Evolutionary conservation across 2,888 invertebrate genomes (phyloP).

Genomic region (Alviniconcha strummeri): DNA sequence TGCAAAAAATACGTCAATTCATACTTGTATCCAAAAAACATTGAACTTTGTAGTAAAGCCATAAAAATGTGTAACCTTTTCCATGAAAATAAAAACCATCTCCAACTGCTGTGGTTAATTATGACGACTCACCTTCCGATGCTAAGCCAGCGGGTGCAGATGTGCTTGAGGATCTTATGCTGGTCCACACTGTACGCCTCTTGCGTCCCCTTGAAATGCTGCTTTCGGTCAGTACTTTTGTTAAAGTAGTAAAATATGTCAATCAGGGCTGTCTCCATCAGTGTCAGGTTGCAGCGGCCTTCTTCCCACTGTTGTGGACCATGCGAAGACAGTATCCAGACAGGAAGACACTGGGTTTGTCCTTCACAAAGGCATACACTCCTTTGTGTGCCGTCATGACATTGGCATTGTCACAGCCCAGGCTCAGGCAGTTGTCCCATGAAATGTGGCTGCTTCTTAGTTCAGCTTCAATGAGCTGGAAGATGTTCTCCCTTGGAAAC

Average conservation of each 20-base stretch:
- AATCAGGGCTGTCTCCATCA: background rate
- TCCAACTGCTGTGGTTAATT: background rate
- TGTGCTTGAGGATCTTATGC: background rate
- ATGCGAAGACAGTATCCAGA: background rate
- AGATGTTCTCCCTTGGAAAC: background rate
- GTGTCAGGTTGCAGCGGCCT: background rate
- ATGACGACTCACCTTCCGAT: background rate
- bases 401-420: slow-evolving; percentile 46
- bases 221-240: too few relatives aligned
- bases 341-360: slow-evolving; percentile 27
- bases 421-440: slow-evolving; percentile 41
- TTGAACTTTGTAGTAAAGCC: too few relatives aligned
- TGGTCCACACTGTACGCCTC: background rate
- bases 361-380: slow-evolving; percentile 34
- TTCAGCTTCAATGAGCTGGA: background rate
- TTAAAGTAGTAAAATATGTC: background rate
- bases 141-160: background rate
- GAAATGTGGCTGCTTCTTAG: slow-evolving; percentile 5
- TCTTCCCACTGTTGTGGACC: slow-evolving; percentile 5
- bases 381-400: slow-evolving; percentile 46
- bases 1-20: background rate
- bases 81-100: too few relatives aligned
- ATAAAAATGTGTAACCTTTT: too few relatives aligned
- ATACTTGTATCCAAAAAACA: too few relatives aligned
- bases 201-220: background rate